Percentiles rank a stretch among this genome's conserved stretches.
Evolutionary conservation across 2,797 vertebrate species (phyloP).

Genomic region (Anas flavirostris): DNA sequence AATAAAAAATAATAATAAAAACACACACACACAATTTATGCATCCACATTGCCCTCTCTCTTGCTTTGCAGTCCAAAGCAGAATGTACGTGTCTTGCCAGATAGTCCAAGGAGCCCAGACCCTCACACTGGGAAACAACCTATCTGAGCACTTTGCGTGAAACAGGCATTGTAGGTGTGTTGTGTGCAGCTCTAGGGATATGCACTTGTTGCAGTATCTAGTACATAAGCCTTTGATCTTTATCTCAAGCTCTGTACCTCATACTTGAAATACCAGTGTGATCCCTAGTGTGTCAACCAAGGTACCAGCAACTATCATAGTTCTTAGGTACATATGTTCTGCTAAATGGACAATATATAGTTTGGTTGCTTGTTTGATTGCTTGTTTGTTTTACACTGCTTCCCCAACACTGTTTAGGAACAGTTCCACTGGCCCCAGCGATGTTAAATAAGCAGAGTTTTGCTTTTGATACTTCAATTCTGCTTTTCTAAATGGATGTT

Average conservation of each 20-base stretch:
- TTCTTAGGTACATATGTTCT: not conserved
- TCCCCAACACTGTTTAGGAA: not conserved
- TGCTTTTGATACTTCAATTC: not conserved
- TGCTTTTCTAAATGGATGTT: not conserved
- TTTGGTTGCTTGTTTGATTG: not conserved
- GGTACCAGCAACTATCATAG: not conserved
- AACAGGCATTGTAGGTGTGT: fast-evolving
- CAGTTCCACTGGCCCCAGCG: not conserved
- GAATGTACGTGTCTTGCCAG: fast-evolving
- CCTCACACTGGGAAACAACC: not conserved
- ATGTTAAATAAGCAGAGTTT: not conserved
- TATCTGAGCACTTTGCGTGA: not conserved
- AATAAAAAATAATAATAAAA: too few relatives aligned
- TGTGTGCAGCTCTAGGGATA: fast-evolving
- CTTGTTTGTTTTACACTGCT: not conserved
- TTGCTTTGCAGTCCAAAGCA: not conserved
- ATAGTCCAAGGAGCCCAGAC: not conserved
- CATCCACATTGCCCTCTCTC: not conserved
- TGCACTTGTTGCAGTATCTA: fast-evolving
- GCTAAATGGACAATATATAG: not conserved
- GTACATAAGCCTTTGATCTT: not conserved
- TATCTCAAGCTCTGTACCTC: not conserved
- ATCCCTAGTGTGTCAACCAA: not conserved
- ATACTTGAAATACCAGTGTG: not conserved
- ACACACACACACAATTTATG: not conserved